Evolutionary conservation across 2,888 invertebrate species (phyloP), one percentile per base, ranked within the genome.

Genomic region (Eurois occulta): DNA sequence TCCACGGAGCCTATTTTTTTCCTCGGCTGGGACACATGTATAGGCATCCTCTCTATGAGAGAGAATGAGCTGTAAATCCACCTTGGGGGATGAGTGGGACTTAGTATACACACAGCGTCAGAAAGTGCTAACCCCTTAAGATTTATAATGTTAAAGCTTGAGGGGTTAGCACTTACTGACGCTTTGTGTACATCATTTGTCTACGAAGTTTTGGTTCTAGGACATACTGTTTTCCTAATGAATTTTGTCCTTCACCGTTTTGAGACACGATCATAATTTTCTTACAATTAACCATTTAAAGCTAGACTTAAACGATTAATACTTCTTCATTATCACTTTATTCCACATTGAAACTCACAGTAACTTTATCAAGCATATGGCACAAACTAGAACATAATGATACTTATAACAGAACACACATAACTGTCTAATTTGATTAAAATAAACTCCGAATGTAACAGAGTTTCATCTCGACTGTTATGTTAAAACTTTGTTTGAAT

Each of bases 351-450:
- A 72, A 76, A 74, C 11, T 68, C 21, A 21, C 11, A 46, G 13
- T 43, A 77, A 68, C 41, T 75, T 64, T 24, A 41, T 13, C 35
- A 68, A 28, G 41, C 43, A 41, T 21, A 64, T 58, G 41, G 0
- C 32, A n/a, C 32, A 41, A 72, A 82, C 55, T 60, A 68, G 38
- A 60, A 74, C 46, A 72, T 52, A 35, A 65, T n/a, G 24, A 64
- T 43, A 78, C 13, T 46, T 52, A 5, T 21, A 72, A 78, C 65
- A 77, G 38, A 71, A 52, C 60, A 66, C 73, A 62, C 28, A 70
- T 77, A 69, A 75, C 81, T 77, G 72, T 75, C 64, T 79, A 79
- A 81, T 87, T 81, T 77, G 64, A 85, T 85, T 87, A 77, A 86
- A 86, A 86, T 77, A 72, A 73, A 81, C 85, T 73, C 62, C 11